These are phyloP conservation scores for Tineola bisselliella DNA, from an alignment of 2,888 invertebrate species.

Conservation along the genomic window DNA sequence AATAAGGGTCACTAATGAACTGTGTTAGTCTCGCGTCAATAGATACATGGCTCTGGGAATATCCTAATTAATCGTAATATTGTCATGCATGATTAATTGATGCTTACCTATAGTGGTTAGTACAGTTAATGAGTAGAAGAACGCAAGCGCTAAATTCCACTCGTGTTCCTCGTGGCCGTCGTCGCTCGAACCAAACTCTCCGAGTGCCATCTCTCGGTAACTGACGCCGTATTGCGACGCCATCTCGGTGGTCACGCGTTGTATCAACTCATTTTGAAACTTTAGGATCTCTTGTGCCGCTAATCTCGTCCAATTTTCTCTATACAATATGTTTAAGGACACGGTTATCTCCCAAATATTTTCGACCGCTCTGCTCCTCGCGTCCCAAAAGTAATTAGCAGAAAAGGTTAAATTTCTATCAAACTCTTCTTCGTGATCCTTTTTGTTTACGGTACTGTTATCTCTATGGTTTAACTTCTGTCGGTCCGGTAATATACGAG, in stretches of 20 bases:
- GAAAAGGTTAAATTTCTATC: constrained; percentile 52
- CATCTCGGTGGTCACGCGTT: constrained; percentile 82
- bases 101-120: constrained; percentile 89
- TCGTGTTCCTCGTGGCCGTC: constrained; percentile 71
- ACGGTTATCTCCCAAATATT: constrained; percentile 93
- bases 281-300: constrained; percentile 81
- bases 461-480: constrained; percentile 64
- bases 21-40: background rate
- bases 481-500: constrained; percentile 58
- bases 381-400: constrained; percentile 62
- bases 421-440: constrained; percentile 46
- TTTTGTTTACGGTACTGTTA: constrained; percentile 41
- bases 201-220: constrained; percentile 62
- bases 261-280: constrained; percentile 85
- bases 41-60: background rate
- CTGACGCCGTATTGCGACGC: constrained; percentile 65
- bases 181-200: constrained; percentile 49
- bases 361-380: constrained; percentile 74
- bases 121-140: constrained; percentile 94
- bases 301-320: constrained; percentile 88
- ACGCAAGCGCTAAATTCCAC: constrained; percentile 90
- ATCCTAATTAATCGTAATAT: background rate
- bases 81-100: constrained; percentile 15
- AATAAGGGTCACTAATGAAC: background rate
- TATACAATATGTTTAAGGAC: constrained; percentile 86